Evolutionary conservation across 2,888 invertebrate genomes (phyloP).

Genomic region (Zaprionus lineosus): DNA sequence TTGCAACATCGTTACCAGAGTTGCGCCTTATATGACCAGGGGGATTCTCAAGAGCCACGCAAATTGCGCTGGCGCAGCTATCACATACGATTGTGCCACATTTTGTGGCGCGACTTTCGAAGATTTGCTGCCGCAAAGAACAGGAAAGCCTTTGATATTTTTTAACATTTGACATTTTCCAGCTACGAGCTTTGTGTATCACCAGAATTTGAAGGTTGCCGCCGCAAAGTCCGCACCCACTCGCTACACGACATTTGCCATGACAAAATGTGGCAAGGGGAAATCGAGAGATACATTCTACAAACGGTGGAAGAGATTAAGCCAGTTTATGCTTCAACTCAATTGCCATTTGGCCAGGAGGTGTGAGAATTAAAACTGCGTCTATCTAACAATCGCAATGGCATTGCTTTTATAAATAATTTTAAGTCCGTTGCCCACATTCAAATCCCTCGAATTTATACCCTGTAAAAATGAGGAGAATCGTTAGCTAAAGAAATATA

Average conservation of each 20-base stretch:
- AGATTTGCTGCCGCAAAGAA: conserved; percentile 4
- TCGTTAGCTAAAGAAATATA: too few species aligned
- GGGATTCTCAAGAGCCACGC: conserved; percentile 3
- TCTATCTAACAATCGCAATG: conserved; percentile 56
- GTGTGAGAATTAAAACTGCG: conserved; percentile 51
- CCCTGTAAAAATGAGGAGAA: too few species aligned
- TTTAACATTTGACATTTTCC: conserved; percentile 65
- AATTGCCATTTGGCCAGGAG: conserved; percentile 64
- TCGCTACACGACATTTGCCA: conserved; percentile 56
- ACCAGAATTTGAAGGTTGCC: conserved; percentile 66
- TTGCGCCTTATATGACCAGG: not conserved
- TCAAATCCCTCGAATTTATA: too few species aligned
- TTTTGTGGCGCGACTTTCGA: conserved; percentile 11
- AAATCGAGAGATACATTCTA: conserved; percentile 6
- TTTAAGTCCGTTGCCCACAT: conserved; percentile 42
- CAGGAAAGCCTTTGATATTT: conserved; percentile 58
- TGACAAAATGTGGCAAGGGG: conserved; percentile 23
- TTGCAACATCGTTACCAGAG: conserved; percentile 27
- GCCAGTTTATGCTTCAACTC: conserved; percentile 19
- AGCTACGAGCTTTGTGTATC: conserved; percentile 18
- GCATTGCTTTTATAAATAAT: conserved; percentile 41
- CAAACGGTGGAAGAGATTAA: conserved; percentile 6
- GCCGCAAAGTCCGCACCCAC: conserved; percentile 40
- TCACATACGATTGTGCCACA: conserved; percentile 12
- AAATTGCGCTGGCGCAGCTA: conserved; percentile 25